Evolutionary conservation across 2,888 invertebrate genomes (phyloP).

Genomic region (Andrena praecox): DNA sequence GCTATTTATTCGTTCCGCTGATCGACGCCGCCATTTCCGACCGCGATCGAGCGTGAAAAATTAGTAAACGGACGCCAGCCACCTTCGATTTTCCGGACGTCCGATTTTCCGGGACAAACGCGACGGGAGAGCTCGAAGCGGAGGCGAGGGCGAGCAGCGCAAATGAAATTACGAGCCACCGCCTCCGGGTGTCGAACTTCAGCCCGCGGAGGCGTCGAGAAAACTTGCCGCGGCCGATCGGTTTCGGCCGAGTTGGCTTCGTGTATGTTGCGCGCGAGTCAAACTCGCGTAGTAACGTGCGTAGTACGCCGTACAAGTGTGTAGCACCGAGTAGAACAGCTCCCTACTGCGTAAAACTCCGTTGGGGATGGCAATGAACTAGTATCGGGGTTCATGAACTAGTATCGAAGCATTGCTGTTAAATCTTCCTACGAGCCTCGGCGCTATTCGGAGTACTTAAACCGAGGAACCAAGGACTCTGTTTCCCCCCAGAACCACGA

Average conservation of each 20-base stretch:
- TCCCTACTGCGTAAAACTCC: too few species aligned
- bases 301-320: too few species aligned
- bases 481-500: not conserved
- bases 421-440: too few species aligned
- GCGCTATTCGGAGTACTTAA: too few species aligned
- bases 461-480: not conserved
- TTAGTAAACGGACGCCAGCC: not conserved
- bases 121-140: not conserved
- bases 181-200: not conserved
- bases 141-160: not conserved
- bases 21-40: not conserved
- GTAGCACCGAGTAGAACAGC: too few species aligned
- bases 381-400: too few species aligned
- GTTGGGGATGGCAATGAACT: too few species aligned
- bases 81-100: not conserved
- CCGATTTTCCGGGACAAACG: not conserved
- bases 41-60: not conserved
- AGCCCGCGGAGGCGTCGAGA: not conserved
- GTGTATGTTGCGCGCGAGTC: too few species aligned
- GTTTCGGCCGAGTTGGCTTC: not conserved
- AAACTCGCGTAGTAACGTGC: too few species aligned
- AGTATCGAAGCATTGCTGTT: too few species aligned
- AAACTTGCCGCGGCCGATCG: not conserved
- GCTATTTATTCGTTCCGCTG: not conserved
- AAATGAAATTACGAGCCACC: not conserved